phyloP scores from a whole-genome alignment of 2,797 vertebrate species.

The Neosilurus hyrtlii region DNA sequence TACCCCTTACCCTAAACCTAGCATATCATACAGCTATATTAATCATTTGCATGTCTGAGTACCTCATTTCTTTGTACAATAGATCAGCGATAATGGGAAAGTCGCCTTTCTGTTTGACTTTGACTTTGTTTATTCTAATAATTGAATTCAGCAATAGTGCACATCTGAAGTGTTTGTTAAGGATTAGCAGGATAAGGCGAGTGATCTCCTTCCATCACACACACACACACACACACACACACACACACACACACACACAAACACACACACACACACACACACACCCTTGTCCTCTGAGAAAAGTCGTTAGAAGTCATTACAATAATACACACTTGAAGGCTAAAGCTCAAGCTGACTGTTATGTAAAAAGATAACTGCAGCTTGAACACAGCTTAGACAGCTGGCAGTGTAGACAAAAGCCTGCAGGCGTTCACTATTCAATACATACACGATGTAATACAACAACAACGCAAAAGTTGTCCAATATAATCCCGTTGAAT shows the following conservation, averaged over 20 bases:
- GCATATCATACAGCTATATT: not conserved
- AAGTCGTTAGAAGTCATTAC: slow-evolving; percentile 14
- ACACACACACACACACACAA: not conserved
- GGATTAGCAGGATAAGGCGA: slow-evolving; percentile 17
- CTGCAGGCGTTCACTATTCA: not conserved
- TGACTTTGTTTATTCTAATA: slow-evolving; percentile 22
- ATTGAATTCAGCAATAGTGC: slow-evolving; percentile 18
- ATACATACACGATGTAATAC: not conserved
- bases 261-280: not conserved
- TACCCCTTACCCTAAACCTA: not conserved
- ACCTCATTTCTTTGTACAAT: not conserved
- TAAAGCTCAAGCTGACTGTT: slow-evolving; percentile 15
- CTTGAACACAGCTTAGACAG: slow-evolving; percentile 24
- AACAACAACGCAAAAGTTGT: slow-evolving; percentile 3
- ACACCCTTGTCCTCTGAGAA: slow-evolving; percentile 8
- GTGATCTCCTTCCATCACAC: slow-evolving; percentile 5
- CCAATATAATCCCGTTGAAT: slow-evolving; percentile 3
- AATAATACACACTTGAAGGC: slow-evolving; percentile 20
- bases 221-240: not conserved
- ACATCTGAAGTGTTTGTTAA: slow-evolving; percentile 20
- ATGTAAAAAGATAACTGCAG: slow-evolving; percentile 36
- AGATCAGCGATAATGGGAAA: not conserved
- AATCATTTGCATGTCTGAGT: not conserved
- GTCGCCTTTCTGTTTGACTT: slow-evolving; percentile 2
- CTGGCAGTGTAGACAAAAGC: slow-evolving; percentile 9